Evolutionary conservation across 1,140 invertebrate species (phyloP).

Genomic region (Dreissena polymorpha): DNA sequence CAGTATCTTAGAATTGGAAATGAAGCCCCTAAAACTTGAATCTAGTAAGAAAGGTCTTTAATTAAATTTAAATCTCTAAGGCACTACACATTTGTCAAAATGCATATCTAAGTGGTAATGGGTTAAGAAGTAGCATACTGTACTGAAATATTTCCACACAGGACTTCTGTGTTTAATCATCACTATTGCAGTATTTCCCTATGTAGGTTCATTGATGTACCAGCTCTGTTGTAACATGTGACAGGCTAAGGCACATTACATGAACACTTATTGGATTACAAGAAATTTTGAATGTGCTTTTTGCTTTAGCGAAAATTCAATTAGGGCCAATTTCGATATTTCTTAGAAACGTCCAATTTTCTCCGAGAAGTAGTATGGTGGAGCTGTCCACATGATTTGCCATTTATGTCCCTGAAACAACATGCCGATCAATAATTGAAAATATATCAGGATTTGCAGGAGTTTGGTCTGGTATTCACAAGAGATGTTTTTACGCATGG

Average conservation of each 20-base stretch:
- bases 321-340: conserved; percentile 31
- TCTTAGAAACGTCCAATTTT: conserved; percentile 41
- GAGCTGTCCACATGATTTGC: conserved; percentile 23
- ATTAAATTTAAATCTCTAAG: too few species aligned
- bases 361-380: conserved; percentile 29
- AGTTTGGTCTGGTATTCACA: too few species aligned
- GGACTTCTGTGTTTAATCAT: too few species aligned
- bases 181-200: too few species aligned
- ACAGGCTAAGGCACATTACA: conserved; percentile 27
- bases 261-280: conserved; percentile 24
- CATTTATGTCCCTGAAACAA: conserved; percentile 28
- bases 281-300: conserved; percentile 23
- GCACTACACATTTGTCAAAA: too few species aligned
- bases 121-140: too few species aligned
- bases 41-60: too few species aligned
- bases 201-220: not conserved
- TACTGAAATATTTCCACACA: too few species aligned
- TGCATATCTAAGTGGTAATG: too few species aligned
- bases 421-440: conserved; percentile 19
- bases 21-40: too few species aligned
- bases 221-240: conserved; percentile 3
- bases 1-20: too few species aligned
- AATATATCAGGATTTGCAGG: conserved; percentile 12
- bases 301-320: conserved; percentile 27
- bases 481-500: too few species aligned